These are phyloP conservation scores for Cavia aperea DNA, from an alignment of 2,113 vertebrate species.

Conservation along the genomic window DNA sequence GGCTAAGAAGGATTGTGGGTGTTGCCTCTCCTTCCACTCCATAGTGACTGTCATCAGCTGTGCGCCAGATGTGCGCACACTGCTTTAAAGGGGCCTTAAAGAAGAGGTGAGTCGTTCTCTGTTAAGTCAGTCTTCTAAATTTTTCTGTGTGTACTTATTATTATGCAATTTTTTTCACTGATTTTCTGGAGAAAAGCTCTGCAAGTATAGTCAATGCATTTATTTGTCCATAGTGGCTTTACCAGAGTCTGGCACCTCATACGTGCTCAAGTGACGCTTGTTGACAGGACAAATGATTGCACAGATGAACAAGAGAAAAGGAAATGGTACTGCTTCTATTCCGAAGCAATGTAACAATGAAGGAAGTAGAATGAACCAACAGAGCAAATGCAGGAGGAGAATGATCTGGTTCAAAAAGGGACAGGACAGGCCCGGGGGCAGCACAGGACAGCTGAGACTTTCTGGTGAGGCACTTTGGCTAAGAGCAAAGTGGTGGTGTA, in stretches of 20 bases:
- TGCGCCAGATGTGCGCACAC: rapidly evolving
- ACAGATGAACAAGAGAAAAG: neutral
- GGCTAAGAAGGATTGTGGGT: rapidly evolving
- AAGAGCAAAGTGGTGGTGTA: no score
- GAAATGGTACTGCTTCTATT: neutral
- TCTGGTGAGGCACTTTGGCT: neutral
- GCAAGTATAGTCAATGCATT: neutral
- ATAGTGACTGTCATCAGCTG: neutral
- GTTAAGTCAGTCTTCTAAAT: neutral
- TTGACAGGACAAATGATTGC: neutral
- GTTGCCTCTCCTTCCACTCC: neutral
- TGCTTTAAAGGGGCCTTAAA: neutral
- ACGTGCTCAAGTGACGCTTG: neutral
- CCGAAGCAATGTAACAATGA: neutral
- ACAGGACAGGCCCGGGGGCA: neutral
- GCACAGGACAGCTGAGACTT: neutral
- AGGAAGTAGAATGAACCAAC: neutral
- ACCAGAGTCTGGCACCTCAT: neutral
- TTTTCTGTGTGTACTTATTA: neutral
- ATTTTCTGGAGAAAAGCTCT: neutral
- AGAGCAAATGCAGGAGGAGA: neutral
- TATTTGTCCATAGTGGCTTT: neutral
- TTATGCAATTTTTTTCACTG: neutral
- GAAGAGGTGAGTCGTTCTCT: neutral
- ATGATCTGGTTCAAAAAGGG: neutral